Evolutionary conservation across 2,888 invertebrate genomes (phyloP).

Genomic region (Papilio elwesi): DNA sequence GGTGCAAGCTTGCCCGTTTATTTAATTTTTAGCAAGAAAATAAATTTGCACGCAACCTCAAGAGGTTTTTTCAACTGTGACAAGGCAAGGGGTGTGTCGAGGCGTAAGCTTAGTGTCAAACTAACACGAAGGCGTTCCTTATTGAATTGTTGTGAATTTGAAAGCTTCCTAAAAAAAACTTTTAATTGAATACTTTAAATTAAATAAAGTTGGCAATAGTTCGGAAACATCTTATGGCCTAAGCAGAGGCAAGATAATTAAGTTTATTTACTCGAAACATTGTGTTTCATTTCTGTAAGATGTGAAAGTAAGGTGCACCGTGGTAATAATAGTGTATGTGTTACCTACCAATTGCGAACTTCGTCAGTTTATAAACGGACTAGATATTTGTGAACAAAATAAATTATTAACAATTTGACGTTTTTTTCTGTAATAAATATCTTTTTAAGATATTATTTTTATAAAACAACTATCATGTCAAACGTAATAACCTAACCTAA

Average conservation of each 20-base stretch:
- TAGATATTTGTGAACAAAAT: no score
- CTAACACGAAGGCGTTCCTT: constrained; percentile 26
- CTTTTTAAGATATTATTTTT: no score
- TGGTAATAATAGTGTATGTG: no score
- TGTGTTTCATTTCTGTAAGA: no score
- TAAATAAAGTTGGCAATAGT: not conserved
- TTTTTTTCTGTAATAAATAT: no score
- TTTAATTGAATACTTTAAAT: constrained; percentile 6
- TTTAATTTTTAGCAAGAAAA: constrained; percentile 56
- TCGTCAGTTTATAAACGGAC: no score
- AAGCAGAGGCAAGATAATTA: not conserved
- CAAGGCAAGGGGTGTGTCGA: constrained; percentile 30
- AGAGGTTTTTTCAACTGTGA: constrained; percentile 41
- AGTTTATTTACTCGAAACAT: no score
- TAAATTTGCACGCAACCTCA: constrained; percentile 53
- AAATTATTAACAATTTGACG: no score
- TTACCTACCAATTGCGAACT: no score
- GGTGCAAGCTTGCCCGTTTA: constrained; percentile 48
- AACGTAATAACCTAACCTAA: no score
- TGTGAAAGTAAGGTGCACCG: no score
- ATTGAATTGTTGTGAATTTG: constrained; percentile 6
- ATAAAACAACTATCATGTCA: no score
- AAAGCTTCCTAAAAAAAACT: not conserved
- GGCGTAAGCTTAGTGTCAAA: constrained; percentile 32
- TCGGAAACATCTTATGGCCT: not conserved